These are phyloP conservation scores for Tribolium madens DNA, from an alignment of 1,140 invertebrate genomes.

Conservation along the genomic window DNA sequence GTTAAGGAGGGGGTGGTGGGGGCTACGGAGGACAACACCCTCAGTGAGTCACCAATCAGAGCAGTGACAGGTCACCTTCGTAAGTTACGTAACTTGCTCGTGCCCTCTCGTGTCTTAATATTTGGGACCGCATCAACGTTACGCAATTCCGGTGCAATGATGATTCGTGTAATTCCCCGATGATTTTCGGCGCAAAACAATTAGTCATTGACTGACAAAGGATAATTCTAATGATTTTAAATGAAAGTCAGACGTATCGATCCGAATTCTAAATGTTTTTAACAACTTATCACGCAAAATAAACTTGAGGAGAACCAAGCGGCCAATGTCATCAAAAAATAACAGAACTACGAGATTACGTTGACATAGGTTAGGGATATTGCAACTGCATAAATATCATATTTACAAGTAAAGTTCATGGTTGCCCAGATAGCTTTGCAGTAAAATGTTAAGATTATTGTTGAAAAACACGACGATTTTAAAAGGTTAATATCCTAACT, in stretches of 20 bases:
- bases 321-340: constrained; percentile 45
- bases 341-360: constrained; percentile 35
- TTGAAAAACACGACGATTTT: constrained; percentile 37
- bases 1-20: constrained; percentile 53
- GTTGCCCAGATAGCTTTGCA: constrained; percentile 36
- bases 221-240: constrained; percentile 8
- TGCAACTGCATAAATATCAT: constrained; percentile 43
- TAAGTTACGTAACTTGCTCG: constrained; percentile 60
- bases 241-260: constrained; percentile 53
- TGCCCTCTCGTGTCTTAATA: constrained; percentile 49
- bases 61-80: constrained; percentile 64
- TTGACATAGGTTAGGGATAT: constrained; percentile 49
- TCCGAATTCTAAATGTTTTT: constrained; percentile 50
- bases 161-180: constrained; percentile 6
- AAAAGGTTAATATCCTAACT: constrained; percentile 43
- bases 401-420: constrained; percentile 49
- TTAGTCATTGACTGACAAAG: constrained; percentile 3
- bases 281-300: constrained; percentile 39
- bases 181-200: constrained; percentile 2
- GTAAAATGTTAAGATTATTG: constrained; percentile 26
- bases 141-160: constrained; percentile 46
- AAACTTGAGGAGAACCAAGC: constrained; percentile 19
- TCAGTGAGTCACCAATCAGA: constrained; percentile 66
- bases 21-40: constrained; percentile 65
- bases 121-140: constrained; percentile 41